Evolutionary conservation across 2,113 vertebrate genomes (phyloP).

Genomic region (Phrynosoma blainvillii): DNA sequence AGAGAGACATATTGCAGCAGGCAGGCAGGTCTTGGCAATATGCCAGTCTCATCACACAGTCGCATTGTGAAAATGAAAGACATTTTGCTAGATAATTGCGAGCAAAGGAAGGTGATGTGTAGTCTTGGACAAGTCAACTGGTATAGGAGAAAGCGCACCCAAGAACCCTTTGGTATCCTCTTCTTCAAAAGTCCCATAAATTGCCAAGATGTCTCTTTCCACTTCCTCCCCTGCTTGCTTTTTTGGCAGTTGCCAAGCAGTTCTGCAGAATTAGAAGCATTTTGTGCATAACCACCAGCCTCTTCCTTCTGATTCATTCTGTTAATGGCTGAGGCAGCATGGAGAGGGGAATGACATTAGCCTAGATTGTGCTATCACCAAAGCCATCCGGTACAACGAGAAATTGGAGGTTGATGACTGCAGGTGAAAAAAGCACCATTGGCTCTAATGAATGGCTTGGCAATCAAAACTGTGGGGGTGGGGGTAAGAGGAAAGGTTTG

Average conservation of each 20-base stretch:
- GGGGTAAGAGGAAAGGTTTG: conserved; percentile 36
- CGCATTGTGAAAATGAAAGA: neutral
- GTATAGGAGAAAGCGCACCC: neutral
- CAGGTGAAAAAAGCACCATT: conserved; percentile 57
- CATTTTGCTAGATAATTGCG: neutral
- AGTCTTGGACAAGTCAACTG: neutral
- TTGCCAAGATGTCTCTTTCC: conserved; percentile 36
- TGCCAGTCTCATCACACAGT: too few species aligned
- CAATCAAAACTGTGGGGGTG: conserved; percentile 38
- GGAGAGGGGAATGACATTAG: conserved; percentile 56
- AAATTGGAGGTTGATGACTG: conserved; percentile 61
- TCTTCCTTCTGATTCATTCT: conserved; percentile 71
- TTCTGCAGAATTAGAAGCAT: conserved; percentile 69
- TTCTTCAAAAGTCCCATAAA: neutral
- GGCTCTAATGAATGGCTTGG: neutral
- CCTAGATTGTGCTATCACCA: conserved; percentile 57
- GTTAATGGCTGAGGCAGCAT: conserved; percentile 51
- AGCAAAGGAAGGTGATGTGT: neutral
- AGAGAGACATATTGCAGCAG: neutral
- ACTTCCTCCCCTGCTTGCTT: conserved; percentile 35
- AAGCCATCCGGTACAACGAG: conserved; percentile 64
- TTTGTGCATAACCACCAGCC: conserved; percentile 61
- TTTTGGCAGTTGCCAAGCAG: conserved; percentile 60
- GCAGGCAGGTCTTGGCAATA: neutral
- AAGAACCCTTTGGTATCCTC: neutral